phyloP scores from a whole-genome alignment of 2,888 invertebrate species.

The Serrognathus titanus region DNA sequence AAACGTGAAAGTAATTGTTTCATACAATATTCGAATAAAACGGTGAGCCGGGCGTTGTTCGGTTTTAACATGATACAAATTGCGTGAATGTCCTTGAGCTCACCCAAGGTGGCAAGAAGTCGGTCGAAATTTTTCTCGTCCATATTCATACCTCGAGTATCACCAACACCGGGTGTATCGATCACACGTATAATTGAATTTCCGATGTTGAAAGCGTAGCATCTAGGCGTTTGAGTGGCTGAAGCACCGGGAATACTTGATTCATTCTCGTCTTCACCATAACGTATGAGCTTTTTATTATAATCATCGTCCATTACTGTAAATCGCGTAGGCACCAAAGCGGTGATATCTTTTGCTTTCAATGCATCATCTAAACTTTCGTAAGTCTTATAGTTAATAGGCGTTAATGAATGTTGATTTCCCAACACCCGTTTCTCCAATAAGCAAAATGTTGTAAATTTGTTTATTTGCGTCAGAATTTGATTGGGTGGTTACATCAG shows the following conservation, averaged over 20 bases:
- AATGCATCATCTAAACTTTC: conserved; percentile 14
- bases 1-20: conserved; percentile 20
- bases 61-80: conserved; percentile 23
- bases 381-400: conserved; percentile 19
- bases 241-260: conserved; percentile 16
- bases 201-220: conserved; percentile 1
- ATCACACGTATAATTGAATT: conserved; percentile 11
- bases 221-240: conserved; percentile 14
- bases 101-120: conserved; percentile 21
- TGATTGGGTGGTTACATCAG: no score
- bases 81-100: conserved; percentile 17
- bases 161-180: conserved; percentile 26
- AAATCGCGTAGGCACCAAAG: conserved; percentile 20
- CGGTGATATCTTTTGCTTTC: conserved; percentile 9
- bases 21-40: conserved; percentile 22
- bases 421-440: conserved; percentile 24
- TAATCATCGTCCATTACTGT: conserved; percentile 22
- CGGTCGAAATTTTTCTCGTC: conserved; percentile 36
- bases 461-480: background rate
- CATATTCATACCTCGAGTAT: conserved; percentile 31
- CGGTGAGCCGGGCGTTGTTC: conserved; percentile 17
- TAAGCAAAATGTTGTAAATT: conserved; percentile 21
- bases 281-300: conserved; percentile 6
- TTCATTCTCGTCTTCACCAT: conserved; percentile 21
- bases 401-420: conserved; percentile 27